Evolutionary conservation across 2,113 vertebrate genomes (phyloP), one percentile per base, ranked within the genome.

Genomic region (Anser cygnoides): DNA sequence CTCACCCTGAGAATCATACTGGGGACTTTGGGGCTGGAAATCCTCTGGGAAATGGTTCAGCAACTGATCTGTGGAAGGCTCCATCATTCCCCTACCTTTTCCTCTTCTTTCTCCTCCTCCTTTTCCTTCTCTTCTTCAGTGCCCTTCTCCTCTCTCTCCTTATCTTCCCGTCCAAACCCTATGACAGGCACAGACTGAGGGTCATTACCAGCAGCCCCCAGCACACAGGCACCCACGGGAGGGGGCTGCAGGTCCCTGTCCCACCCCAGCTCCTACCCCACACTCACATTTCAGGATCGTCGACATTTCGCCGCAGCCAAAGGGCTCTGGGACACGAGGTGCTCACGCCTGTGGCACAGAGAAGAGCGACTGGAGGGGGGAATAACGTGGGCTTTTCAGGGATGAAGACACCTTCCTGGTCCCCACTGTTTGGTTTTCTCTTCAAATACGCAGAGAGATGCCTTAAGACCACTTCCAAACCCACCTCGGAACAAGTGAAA

Each of bases 111-210:
- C 39, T 52, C 55, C 31, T 74, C 62, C 37, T 73, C n/a, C 31
- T 76, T 65, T 13, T 68, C 61, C 39, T 90, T 62, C 19, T 75
- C 65, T 17, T 85, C 43, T 49, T 94, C 82, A 18, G 83, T 70
- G 23, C 90, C 73, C 72, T 95, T 95, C 44, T 97, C 92, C 18
- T 96, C 94, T 49, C 22, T 84, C 11, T 97, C 96, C 72, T 96
- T 96, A 29, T 97, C 96, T 17, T 96, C 96, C 89, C 94, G 95
- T 72, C 97, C 97, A 95, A 97, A 97, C 84, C 92, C 97, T 97
- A 21, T 6, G 12, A 33, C 46, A 43, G 26, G 23, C 73, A 81
- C 9, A 67, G 33, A 72, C 54, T 59, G 22, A 54, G 35, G 35
- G 33, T 80, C 46, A 16, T 37, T 54, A 74, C 17, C 63, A 57